phyloP scores from a whole-genome alignment of 2,888 invertebrate genomes.

The Galerucella calmariensis region DNA sequence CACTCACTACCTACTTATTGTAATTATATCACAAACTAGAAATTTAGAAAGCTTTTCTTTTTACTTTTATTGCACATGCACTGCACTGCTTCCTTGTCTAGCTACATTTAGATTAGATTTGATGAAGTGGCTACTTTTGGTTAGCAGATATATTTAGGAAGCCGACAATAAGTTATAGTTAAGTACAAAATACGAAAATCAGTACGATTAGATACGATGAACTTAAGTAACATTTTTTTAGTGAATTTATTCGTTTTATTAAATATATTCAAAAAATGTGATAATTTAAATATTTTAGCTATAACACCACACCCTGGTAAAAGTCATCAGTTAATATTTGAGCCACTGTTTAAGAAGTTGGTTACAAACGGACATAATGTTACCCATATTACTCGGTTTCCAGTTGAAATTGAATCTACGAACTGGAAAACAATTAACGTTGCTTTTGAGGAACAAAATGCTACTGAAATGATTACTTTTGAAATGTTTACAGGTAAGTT shows the following conservation, averaged over 20 bases:
- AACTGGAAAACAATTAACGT: conserved; percentile 71
- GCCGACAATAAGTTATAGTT: too few relatives aligned
- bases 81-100: too few relatives aligned
- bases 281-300: conserved; percentile 69
- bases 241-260: background rate
- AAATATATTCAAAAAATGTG: background rate
- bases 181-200: background rate
- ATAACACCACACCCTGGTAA: conserved; percentile 76
- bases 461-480: conserved; percentile 24
- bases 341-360: conserved; percentile 71
- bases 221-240: too few relatives aligned
- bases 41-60: too few relatives aligned
- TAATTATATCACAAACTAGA: too few relatives aligned
- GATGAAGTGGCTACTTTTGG: too few relatives aligned
- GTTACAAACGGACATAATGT: conserved; percentile 74
- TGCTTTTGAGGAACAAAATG: conserved; percentile 25
- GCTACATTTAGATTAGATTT: too few relatives aligned
- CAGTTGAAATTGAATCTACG: conserved; percentile 64
- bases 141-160: too few relatives aligned
- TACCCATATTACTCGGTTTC: conserved; percentile 76
- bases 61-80: too few relatives aligned
- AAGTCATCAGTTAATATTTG: conserved; percentile 77
- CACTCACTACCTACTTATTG: too few relatives aligned
- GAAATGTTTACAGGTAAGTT: conserved; percentile 16
- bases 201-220: background rate